Evolutionary conservation across 1,140 invertebrate species (phyloP).

Genomic region (Drosophila pseudoananassae): DNA sequence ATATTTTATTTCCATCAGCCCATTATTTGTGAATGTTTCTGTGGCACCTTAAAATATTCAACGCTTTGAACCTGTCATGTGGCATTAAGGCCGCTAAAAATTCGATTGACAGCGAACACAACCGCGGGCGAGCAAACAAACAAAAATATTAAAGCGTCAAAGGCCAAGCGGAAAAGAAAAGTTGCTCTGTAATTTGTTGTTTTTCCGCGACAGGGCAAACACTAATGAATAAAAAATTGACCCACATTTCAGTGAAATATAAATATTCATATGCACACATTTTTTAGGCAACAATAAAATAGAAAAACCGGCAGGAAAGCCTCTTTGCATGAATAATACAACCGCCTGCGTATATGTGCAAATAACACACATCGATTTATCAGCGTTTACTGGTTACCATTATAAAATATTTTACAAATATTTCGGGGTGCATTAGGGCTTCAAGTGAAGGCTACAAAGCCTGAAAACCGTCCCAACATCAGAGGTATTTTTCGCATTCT

Average conservation of each 20-base stretch:
- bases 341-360: conserved; percentile 21
- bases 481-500: background rate
- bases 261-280: conserved; percentile 71
- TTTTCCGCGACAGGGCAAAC: conserved; percentile 20
- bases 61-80: conserved; percentile 60
- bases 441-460: background rate
- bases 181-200: conserved; percentile 10
- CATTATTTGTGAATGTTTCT: conserved; percentile 22
- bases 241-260: conserved; percentile 73
- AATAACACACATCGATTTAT: conserved; percentile 64
- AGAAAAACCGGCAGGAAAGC: conserved; percentile 33
- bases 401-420: no score
- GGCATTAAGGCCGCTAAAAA: conserved; percentile 70
- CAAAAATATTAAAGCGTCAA: conserved; percentile 29
- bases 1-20: conserved; percentile 6
- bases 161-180: conserved; percentile 6
- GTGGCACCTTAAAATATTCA: conserved; percentile 66
- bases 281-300: conserved; percentile 53
- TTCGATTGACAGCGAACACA: conserved; percentile 67
- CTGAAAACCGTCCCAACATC: no score
- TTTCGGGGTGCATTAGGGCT: no score
- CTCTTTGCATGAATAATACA: conserved; percentile 60
- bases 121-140: conserved; percentile 18
- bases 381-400: conserved; percentile 19
- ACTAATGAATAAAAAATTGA: conserved; percentile 77